A percentile compares a stretch with the other conserved stretches of the same genome.
phyloP scores from a whole-genome alignment of 2,797 vertebrate species.

The Enteromius anoplus region DNA sequence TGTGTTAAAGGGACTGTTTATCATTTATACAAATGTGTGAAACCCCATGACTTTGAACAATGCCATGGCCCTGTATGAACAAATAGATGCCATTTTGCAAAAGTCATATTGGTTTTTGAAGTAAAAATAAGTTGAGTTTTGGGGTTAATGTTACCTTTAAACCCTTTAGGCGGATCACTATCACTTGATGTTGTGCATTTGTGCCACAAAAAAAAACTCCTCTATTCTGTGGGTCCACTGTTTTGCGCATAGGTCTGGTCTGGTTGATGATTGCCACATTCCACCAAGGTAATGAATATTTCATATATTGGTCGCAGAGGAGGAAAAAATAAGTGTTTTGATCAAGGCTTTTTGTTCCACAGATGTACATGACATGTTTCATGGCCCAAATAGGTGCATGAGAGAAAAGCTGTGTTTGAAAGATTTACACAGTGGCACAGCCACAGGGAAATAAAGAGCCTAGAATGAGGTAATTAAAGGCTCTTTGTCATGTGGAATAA shows the following conservation, averaged over 20 bases:
- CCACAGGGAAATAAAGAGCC: constrained; percentile 52
- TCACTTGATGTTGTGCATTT: background rate
- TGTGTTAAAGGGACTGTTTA: background rate
- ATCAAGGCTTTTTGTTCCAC: constrained; percentile 1
- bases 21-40: background rate
- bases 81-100: background rate
- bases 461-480: constrained; percentile 63
- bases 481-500: constrained; percentile 61
- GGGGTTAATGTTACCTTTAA: background rate
- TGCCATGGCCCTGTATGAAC: no score
- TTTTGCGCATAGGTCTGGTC: background rate
- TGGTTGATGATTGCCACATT: background rate
- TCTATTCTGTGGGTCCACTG: background rate
- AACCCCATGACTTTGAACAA: background rate
- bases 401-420: constrained; percentile 50
- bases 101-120: background rate
- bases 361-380: constrained; percentile 51
- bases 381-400: constrained; percentile 31
- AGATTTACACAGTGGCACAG: constrained; percentile 49
- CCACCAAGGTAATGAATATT: constrained; percentile 10
- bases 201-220: background rate
- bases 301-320: background rate
- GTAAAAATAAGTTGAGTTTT: background rate
- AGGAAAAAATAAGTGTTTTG: constrained; percentile 3
- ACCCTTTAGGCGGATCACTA: background rate